These are phyloP conservation scores for Carcinoscorpius rotundicauda DNA, from an alignment of 1,140 invertebrate species.

Conservation along the genomic window DNA sequence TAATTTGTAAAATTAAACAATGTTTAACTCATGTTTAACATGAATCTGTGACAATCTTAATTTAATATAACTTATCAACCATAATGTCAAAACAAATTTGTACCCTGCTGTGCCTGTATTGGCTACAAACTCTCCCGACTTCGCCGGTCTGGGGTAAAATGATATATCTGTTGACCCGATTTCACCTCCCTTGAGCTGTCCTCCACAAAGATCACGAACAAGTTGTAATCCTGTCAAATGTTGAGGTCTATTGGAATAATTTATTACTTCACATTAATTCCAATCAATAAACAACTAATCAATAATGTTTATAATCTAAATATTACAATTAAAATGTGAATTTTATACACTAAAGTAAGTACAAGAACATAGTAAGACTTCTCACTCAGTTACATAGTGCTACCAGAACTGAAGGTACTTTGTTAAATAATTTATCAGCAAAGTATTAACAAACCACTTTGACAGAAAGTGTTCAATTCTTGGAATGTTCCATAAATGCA, in stretches of 20 bases:
- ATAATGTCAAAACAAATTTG: constrained; percentile 10
- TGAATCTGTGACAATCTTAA: not conserved
- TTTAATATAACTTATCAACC: not conserved
- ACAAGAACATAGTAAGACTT: not conserved
- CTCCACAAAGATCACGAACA: constrained; percentile 54
- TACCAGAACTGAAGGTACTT: too few relatives aligned
- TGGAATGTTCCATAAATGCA: too few relatives aligned
- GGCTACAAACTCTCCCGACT: constrained; percentile 46
- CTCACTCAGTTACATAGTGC: too few relatives aligned
- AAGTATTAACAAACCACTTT: too few relatives aligned
- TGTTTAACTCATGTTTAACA: too few relatives aligned
- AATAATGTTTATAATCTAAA: not conserved
- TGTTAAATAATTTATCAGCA: too few relatives aligned
- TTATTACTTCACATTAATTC: not conserved
- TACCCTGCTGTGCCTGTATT: constrained; percentile 69
- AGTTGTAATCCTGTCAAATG: constrained; percentile 70
- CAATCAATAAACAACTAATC: not conserved
- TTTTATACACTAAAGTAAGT: not conserved
- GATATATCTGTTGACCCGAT: constrained; percentile 60
- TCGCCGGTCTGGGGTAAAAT: constrained; percentile 52
- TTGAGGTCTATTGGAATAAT: constrained; percentile 45
- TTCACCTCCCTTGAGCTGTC: constrained; percentile 47
- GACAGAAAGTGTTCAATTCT: too few relatives aligned
- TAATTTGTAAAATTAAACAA: too few relatives aligned
- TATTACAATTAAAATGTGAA: not conserved